These are phyloP conservation scores for Drosophila saltans DNA, from an alignment of 1,140 invertebrate genomes.

Conservation along the genomic window DNA sequence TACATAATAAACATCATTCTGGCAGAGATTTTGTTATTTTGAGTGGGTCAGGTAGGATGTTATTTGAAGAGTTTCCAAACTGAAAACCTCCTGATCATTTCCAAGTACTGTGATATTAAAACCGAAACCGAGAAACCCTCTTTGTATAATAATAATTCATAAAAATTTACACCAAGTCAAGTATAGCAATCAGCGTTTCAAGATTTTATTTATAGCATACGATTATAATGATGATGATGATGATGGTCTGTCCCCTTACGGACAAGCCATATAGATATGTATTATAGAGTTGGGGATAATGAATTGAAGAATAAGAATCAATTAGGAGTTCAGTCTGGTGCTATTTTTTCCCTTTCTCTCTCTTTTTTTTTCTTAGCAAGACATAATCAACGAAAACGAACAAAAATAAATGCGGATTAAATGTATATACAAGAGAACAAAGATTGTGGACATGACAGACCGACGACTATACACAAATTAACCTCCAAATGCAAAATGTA, in stretches of 20 bases:
- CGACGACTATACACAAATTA: conserved; percentile 77
- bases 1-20: too few species aligned
- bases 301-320: conserved; percentile 71
- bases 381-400: conserved; percentile 74
- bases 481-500: conserved; percentile 50
- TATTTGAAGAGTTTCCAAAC: not conserved
- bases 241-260: conserved; percentile 13
- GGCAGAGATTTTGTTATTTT: not conserved
- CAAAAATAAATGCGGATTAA: conserved; percentile 75
- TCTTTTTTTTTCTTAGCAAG: conserved; percentile 69
- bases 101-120: conserved; percentile 16
- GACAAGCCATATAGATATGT: not conserved
- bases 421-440: conserved; percentile 37
- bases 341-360: conserved; percentile 46
- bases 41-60: too few species aligned
- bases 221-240: conserved; percentile 16
- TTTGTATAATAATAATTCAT: conserved; percentile 46
- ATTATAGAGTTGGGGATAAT: conserved; percentile 16
- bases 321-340: conserved; percentile 12
- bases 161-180: conserved; percentile 23
- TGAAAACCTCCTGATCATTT: conserved; percentile 6
- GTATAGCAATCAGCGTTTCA: conserved; percentile 22
- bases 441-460: conserved; percentile 30
- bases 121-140: not conserved
- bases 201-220: conserved; percentile 34